Conservation (phyloP, 2,888 invertebrate species). For the Ischnus inquisitorius region DNA sequence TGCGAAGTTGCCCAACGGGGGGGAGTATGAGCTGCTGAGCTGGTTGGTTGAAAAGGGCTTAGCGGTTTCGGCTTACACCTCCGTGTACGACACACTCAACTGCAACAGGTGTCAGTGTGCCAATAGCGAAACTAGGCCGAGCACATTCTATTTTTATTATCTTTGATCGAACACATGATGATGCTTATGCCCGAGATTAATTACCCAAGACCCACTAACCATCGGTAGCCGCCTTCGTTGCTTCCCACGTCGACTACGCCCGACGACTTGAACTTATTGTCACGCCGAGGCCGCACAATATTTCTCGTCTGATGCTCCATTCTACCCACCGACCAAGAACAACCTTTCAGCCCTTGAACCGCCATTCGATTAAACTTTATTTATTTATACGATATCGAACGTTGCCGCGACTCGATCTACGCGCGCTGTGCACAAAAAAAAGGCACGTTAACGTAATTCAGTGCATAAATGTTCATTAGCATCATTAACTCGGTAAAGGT, state of each 20-base stretch:
- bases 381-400: background rate
- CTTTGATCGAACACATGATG: conserved; percentile 52
- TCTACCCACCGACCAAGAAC: conserved; percentile 1
- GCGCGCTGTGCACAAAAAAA: background rate
- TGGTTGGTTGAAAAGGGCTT: background rate
- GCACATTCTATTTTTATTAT: conserved; percentile 62
- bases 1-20: too few species aligned
- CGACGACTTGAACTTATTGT: conserved; percentile 17
- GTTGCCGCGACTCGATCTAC: background rate
- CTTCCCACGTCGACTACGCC: background rate
- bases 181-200: conserved; percentile 49
- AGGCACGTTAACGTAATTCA: too few species aligned
- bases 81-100: conserved; percentile 28
- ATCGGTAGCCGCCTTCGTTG: background rate
- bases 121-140: conserved; percentile 59
- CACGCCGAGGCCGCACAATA: conserved; percentile 1
- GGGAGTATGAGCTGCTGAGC: too few species aligned
- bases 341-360: conserved; percentile 1
- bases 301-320: background rate
- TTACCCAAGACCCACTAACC: conserved; percentile 29
- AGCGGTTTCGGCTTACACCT: conserved; percentile 32
- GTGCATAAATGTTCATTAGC: too few species aligned
- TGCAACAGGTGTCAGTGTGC: conserved; percentile 61
- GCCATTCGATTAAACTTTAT: conserved; percentile 3
- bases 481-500: too few species aligned